Base-by-base conservation (phyloP, 2,888 invertebrate species). In the Drosophila atripex region DNA sequence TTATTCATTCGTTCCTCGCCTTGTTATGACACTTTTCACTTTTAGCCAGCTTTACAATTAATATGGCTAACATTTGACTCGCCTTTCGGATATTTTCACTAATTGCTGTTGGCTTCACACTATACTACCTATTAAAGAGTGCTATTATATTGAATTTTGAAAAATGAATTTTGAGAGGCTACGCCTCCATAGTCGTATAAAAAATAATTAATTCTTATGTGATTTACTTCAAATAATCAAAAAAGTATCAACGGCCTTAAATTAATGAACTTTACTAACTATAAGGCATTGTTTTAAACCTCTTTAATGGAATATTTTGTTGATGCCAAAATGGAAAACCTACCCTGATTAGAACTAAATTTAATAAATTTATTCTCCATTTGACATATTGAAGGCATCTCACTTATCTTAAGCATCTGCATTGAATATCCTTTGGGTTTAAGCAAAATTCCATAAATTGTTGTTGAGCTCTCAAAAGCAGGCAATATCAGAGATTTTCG, bases 11-110 rank as follows among this genome's bases (percentile, higher is more conserved):
- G 16, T 57, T 63, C 39, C 35, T 52, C 39, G 64, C 64, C 68
- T 87, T 82, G 87, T 82, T 87, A 80, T 83, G 86, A 83, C 82
- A 87, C 82, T 87, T 83, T 83, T 83, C 78, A 83, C 64, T 64
- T 64, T 83, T 83, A 71, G 82, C 82, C 76, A 64, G 61, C 72
- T 43, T 77, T 70, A 75, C 59, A 53, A 60, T 49, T 53, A 43
- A 63, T 58, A 46, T 16, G 28, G 56, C 45, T 38, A 41, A 30
- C 53, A 60, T 46, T 30, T 65, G 30, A 52, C 65, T 64, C 14
- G 53, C 43, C 28, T 39, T 49, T 21, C 41, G 7, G 68, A 66
- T 71, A 68, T 73, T 73, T 61, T 69, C 35, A 45, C 76, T 82
- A 80, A 78, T 82, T 78, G 73, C 82, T 53, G 65, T 71, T 12